Conservation (phyloP, 2,797 vertebrate genomes). For the Trachops cirrhosus region DNA sequence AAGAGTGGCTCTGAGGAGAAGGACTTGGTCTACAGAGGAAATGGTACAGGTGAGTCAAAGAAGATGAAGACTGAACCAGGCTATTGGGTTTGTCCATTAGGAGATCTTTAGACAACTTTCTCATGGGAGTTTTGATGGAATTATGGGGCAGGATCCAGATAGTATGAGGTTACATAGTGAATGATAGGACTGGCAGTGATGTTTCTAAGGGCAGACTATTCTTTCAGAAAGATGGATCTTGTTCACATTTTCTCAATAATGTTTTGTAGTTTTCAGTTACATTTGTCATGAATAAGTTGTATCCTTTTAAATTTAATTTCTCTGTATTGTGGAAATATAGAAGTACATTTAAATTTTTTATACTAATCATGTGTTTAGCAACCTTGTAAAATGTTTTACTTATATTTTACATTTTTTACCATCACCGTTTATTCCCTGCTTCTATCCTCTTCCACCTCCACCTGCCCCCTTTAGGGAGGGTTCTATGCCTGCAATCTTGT, state of each 20-base stretch:
- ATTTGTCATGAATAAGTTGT: neutral
- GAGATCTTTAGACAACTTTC: neutral
- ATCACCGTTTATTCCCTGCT: too few relatives aligned
- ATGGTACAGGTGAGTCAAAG: neutral
- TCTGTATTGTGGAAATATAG: neutral
- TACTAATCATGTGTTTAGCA: neutral
- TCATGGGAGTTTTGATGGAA: neutral
- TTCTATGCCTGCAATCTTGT: neutral
- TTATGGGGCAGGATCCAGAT: neutral
- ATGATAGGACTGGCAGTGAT: neutral
- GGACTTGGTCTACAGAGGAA: neutral
- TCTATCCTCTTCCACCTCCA: too few relatives aligned
- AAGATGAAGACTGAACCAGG: neutral
- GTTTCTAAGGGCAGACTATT: neutral
- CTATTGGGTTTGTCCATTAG: neutral
- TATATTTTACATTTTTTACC: neutral
- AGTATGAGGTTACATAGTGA: neutral
- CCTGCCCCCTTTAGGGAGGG: too few relatives aligned
- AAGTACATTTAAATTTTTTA: neutral
- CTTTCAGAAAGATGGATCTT: neutral
- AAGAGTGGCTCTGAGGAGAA: neutral
- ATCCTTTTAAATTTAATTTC: neutral
- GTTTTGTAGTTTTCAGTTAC: neutral
- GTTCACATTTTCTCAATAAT: neutral
- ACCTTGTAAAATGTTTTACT: neutral